A percentile compares a stretch with the other conserved stretches of the same genome.
phyloP scores from a whole-genome alignment of 2,113 vertebrate species.

The Peromyscus californicus region DNA sequence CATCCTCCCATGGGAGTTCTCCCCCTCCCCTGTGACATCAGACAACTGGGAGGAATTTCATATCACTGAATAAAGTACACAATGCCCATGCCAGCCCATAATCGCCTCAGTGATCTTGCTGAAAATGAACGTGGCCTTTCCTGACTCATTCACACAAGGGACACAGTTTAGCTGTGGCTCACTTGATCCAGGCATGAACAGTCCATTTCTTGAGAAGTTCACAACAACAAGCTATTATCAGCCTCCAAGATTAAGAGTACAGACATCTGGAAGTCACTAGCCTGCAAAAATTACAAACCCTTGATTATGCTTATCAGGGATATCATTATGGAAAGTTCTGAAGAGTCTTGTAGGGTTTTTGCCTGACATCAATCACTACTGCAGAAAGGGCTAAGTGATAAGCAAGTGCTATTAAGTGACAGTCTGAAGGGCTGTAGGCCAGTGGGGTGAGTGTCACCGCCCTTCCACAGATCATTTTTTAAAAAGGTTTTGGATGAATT shows the following conservation, averaged over 20 bases:
- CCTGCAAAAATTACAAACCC: background rate
- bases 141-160: background rate
- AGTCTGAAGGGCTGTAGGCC: background rate
- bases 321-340: background rate
- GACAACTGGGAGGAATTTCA: background rate
- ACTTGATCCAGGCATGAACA: background rate
- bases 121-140: background rate
- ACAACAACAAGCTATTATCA: background rate
- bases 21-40: background rate
- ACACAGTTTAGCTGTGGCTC: background rate
- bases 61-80: background rate
- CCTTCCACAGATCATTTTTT: background rate
- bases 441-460: background rate
- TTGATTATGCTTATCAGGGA: background rate
- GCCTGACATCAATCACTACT: background rate
- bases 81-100: background rate
- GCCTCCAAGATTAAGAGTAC: background rate
- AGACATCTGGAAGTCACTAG: slow-evolving; percentile 2
- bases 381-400: background rate
- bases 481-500: background rate
- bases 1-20: background rate
- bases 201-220: background rate
- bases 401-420: background rate
- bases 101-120: background rate
- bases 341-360: slow-evolving; percentile 28